phyloP scores from a whole-genome alignment of 2,797 vertebrate species.

The Capromys pilorides region DNA sequence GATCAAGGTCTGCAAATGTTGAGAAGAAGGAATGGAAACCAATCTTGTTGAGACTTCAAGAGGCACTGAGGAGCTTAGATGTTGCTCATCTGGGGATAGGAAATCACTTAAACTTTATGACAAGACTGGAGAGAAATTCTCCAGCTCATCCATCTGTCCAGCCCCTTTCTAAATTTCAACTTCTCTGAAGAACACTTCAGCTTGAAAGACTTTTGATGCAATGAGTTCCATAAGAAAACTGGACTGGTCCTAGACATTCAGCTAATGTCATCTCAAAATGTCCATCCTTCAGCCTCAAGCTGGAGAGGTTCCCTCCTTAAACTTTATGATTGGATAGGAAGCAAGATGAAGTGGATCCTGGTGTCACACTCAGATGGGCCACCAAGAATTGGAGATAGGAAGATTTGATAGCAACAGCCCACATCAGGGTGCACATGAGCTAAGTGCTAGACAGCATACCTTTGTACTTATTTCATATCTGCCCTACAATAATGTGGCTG shows the following conservation, averaged over 20 bases:
- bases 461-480: neutral
- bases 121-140: neutral
- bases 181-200: neutral
- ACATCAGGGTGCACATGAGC: neutral
- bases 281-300: neutral
- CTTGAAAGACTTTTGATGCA: neutral
- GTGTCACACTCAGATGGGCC: neutral
- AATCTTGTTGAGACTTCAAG: neutral
- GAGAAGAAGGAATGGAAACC: neutral
- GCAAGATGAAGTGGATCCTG: neutral
- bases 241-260: rapidly evolving
- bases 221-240: neutral
- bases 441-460: no score
- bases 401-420: neutral
- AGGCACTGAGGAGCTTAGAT: neutral
- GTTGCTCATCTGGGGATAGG: neutral
- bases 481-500: neutral
- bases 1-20: neutral
- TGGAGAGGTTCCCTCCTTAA: neutral
- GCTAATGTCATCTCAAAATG: neutral
- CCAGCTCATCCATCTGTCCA: neutral
- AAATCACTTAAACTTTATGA: neutral
- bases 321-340: neutral
- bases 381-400: neutral
- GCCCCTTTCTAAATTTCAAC: neutral